These are phyloP conservation scores for Dascyllus trimaculatus DNA, from an alignment of 2,113 vertebrate genomes.

Conservation along the genomic window DNA sequence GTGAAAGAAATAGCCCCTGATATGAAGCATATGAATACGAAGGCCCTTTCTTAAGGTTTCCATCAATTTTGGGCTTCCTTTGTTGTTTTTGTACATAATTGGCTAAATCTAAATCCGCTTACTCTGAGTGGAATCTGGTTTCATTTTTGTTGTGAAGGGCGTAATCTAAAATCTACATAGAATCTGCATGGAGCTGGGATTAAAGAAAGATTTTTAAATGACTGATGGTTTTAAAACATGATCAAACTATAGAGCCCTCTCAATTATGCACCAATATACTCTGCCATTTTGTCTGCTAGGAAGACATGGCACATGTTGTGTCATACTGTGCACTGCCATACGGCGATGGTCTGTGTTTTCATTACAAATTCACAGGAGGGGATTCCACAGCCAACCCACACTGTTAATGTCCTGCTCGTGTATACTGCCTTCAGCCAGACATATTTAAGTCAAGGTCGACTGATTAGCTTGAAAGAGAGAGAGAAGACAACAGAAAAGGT, in stretches of 20 bases:
- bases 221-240: no score
- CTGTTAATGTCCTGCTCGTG: slow-evolving; percentile 15
- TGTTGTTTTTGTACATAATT: no score
- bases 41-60: no score
- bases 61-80: no score
- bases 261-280: not conserved
- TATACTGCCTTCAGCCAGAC: slow-evolving; percentile 20
- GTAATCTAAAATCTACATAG: no score
- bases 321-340: slow-evolving; percentile 36
- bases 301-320: slow-evolving; percentile 20
- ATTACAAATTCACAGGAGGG: slow-evolving; percentile 49
- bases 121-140: no score
- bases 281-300: not conserved
- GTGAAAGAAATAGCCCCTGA: no score
- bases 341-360: slow-evolving; percentile 51
- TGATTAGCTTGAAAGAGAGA: not conserved
- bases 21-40: no score
- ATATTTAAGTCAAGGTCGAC: slow-evolving; percentile 24
- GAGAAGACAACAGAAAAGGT: not conserved
- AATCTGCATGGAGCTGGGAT: no score
- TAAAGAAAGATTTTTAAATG: no score
- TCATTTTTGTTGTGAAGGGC: no score
- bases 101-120: no score
- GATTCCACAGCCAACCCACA: slow-evolving; percentile 40
- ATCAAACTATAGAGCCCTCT: not conserved